phyloP scores from a whole-genome alignment of 2,888 invertebrate species.

The Cryptops parisi region DNA sequence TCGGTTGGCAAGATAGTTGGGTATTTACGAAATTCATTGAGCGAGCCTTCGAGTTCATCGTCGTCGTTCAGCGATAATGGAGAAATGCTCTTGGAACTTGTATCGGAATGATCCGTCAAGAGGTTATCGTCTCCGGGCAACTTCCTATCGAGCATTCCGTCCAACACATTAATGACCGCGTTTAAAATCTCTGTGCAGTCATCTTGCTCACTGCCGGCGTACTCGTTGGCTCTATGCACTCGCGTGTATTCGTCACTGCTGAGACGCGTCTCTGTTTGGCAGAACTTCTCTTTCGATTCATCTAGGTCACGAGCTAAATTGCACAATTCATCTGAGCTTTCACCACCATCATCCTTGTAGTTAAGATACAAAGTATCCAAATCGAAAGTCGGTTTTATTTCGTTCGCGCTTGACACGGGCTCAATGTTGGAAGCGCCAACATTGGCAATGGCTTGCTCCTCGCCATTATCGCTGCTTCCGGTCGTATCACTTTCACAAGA shows the following conservation, averaged over 20 bases:
- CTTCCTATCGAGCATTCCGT: slow-evolving; percentile 5
- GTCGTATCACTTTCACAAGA: slow-evolving; percentile 18
- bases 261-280: slow-evolving; percentile 47
- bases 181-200: slow-evolving; percentile 6
- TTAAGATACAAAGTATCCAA: not conserved
- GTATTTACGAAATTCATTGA: not conserved
- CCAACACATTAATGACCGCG: slow-evolving; percentile 11
- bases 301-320: no score
- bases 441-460: slow-evolving; percentile 7
- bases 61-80: slow-evolving; percentile 11
- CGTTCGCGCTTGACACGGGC: not conserved
- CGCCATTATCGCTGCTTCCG: slow-evolving; percentile 13
- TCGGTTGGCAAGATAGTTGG: not conserved
- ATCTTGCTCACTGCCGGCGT: not conserved
- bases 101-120: not conserved
- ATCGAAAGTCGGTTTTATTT: slow-evolving; percentile 5
- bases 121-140: not conserved
- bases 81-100: slow-evolving; percentile 7
- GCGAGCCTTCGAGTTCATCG: not conserved
- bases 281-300: slow-evolving; percentile 36
- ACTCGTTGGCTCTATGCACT: not conserved
- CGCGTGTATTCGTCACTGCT: not conserved
- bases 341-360: slow-evolving; percentile 1
- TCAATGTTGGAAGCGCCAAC: not conserved
- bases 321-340: slow-evolving; percentile 10